Percentiles rank a stretch among this genome's conserved stretches.
Evolutionary conservation across 30 jellyfish, hydroid and myxozoan species (phyloP).

Genomic region (Hydractinia symbiolongicarpus): DNA sequence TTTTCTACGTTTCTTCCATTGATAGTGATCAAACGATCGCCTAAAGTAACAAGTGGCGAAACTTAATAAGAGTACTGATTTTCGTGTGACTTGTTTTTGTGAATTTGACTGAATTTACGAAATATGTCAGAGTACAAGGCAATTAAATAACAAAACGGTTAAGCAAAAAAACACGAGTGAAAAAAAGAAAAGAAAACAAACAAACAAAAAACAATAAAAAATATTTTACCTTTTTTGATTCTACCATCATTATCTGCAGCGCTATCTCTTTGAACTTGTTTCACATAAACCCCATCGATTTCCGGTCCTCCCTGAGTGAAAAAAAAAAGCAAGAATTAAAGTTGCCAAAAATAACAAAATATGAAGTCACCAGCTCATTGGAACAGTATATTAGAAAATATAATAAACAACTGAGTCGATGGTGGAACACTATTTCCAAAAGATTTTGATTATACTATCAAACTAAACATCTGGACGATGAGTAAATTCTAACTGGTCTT

Average conservation of each 20-base stretch:
- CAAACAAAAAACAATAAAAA: neutral
- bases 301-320: constrained; percentile 90
- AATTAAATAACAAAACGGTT: neutral
- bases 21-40: constrained; percentile 71
- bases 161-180: neutral
- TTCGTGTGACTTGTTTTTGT: neutral
- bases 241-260: constrained; percentile 89
- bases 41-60: constrained; percentile 11
- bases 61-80: neutral
- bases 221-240: constrained; percentile 54
- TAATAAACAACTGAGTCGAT: neutral
- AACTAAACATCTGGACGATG: neutral
- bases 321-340: neutral
- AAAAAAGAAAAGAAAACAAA: neutral
- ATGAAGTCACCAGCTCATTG: neutral
- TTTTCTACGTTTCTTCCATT: constrained; percentile 77
- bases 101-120: neutral
- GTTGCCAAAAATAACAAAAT: neutral
- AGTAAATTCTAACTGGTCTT: no score
- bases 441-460: neutral
- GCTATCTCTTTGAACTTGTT: constrained; percentile 79
- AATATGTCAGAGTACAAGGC: neutral
- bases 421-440: neutral
- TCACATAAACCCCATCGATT: constrained; percentile 73
- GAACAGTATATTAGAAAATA: neutral